These are phyloP conservation scores for Galaxias olidus DNA, from an alignment of 2,797 vertebrate species.

Conservation along the genomic window DNA sequence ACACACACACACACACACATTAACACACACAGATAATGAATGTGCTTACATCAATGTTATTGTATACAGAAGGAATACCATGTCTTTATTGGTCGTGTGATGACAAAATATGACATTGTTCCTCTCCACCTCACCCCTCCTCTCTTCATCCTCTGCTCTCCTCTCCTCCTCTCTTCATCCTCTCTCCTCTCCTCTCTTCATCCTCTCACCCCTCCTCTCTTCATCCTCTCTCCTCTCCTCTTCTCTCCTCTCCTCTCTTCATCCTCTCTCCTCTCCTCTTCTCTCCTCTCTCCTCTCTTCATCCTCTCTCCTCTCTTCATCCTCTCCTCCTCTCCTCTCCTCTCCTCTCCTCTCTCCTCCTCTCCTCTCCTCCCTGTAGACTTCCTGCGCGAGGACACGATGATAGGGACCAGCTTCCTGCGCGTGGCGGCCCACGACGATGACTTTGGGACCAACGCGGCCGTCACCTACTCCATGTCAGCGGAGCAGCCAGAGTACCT, in stretches of 20 bases:
- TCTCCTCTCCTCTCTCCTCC: background rate
- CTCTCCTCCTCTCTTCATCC: no score
- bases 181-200: no score
- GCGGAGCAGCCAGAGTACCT: constrained; percentile 82
- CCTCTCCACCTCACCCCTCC: no score
- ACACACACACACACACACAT: background rate
- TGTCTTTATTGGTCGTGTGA: no score
- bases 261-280: background rate
- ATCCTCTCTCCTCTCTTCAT: background rate
- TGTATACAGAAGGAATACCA: no score
- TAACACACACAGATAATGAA: no score
- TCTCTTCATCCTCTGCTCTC: no score
- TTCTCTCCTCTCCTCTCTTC: background rate
- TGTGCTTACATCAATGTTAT: no score
- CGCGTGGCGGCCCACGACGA: constrained; percentile 84
- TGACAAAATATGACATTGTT: no score
- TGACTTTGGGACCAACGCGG: constrained; percentile 85
- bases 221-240: background rate
- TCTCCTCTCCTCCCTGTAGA: constrained; percentile 60
- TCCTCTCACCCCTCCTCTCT: background rate
- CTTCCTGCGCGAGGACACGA: constrained; percentile 86
- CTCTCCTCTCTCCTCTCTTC: background rate
- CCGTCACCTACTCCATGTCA: constrained; percentile 81
- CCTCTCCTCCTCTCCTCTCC: background rate
- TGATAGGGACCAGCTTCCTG: constrained; percentile 87